Evolutionary conservation across 2,888 invertebrate genomes (phyloP).

Genomic region (Galerucella nymphaeae): DNA sequence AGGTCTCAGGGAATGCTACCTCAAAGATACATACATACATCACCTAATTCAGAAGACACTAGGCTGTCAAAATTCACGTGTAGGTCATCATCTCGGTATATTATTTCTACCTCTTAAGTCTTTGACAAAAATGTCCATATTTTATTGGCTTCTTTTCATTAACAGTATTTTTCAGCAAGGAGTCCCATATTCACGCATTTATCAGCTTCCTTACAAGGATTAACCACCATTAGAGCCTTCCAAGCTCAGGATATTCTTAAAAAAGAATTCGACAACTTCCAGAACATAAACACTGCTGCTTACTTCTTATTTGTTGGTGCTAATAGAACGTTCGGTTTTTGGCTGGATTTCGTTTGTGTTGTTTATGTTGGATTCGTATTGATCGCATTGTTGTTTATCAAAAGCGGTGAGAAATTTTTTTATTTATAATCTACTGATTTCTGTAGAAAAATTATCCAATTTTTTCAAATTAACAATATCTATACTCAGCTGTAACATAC

Average conservation of each 20-base stretch:
- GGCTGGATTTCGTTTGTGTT: constrained; percentile 75
- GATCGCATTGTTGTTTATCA: constrained; percentile 72
- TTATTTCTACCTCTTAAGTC: no score
- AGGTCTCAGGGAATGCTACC: no score
- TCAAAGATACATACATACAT: no score
- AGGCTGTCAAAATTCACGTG: no score
- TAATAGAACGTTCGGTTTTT: constrained; percentile 76
- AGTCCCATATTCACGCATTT: constrained; percentile 83
- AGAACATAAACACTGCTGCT: constrained; percentile 76
- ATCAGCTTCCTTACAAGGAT: constrained; percentile 79
- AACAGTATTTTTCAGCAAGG: constrained; percentile 68
- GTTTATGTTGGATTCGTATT: constrained; percentile 74
- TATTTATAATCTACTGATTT: background rate
- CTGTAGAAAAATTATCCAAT: no score
- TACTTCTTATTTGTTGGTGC: constrained; percentile 75
- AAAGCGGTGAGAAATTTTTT: constrained; percentile 62
- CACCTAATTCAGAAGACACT: no score
- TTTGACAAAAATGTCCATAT: no score
- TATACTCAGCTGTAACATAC: no score
- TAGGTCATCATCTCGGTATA: no score
- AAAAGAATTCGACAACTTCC: constrained; percentile 72
- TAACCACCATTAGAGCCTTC: constrained; percentile 81
- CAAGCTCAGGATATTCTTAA: constrained; percentile 71
- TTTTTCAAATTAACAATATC: no score
- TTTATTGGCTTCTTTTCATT: no score